These are phyloP conservation scores for Enoplosus armatus DNA, from an alignment of 2,797 vertebrate genomes.

Conservation along the genomic window DNA sequence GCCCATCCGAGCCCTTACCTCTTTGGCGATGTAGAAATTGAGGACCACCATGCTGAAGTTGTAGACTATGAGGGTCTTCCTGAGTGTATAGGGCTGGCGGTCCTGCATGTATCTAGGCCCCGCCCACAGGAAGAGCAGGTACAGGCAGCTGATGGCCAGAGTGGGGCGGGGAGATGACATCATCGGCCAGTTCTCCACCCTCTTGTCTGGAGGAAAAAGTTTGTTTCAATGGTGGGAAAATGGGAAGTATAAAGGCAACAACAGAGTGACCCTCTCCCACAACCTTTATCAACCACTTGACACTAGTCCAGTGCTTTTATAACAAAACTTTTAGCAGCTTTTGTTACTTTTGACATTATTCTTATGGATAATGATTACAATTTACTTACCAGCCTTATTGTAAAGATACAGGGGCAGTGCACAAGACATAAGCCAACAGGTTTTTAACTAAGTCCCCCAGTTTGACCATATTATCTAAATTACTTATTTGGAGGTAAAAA, in stretches of 20 bases:
- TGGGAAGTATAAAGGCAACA: no score
- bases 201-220: slow-evolving; percentile 88
- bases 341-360: not conserved
- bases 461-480: not conserved
- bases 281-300: not conserved
- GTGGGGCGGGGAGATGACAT: slow-evolving; percentile 96
- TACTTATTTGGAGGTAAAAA: not conserved
- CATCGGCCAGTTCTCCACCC: slow-evolving; percentile 96
- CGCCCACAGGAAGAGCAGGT: slow-evolving; percentile 96
- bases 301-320: not conserved
- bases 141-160: slow-evolving; percentile 94
- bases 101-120: slow-evolving; percentile 98
- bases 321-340: not conserved
- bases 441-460: not conserved
- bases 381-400: not conserved
- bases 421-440: not conserved
- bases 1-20: slow-evolving; percentile 82
- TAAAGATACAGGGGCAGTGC: not conserved
- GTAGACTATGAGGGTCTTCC: slow-evolving; percentile 94
- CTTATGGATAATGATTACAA: not conserved
- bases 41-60: slow-evolving; percentile 99
- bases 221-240: not conserved
- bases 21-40: slow-evolving; percentile 99
- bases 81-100: slow-evolving; percentile 93
- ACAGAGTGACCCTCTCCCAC: not conserved